A percentile compares a stretch with the other conserved stretches of the same genome.
Evolutionary conservation across 30 jellyfish, hydroid and myxozoan genomes (phyloP).

Genomic region (Hydra vulgaris): DNA sequence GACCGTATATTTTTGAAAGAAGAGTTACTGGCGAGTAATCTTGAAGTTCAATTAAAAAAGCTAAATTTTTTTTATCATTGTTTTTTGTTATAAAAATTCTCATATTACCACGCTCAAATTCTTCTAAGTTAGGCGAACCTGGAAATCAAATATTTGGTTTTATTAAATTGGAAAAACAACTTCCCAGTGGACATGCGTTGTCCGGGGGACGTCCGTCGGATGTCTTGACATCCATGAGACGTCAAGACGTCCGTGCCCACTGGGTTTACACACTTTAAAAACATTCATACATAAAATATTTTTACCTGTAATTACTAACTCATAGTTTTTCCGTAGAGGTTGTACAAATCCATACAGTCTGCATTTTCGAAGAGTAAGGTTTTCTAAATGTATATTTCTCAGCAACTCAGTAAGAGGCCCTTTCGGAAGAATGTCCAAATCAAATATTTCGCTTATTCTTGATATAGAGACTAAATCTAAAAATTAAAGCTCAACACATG

Average conservation of each 20-base stretch:
- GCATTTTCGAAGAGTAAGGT: slow-evolving; percentile 29
- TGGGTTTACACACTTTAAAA: too few relatives aligned
- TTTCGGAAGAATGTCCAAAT: slow-evolving; percentile 61
- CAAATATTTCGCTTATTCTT: slow-evolving; percentile 48
- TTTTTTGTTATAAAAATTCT: slow-evolving; percentile 56
- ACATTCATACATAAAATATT: too few relatives aligned
- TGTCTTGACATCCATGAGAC: too few relatives aligned
- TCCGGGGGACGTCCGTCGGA: too few relatives aligned
- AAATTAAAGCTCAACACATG: neutral
- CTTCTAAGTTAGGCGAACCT: slow-evolving; percentile 64
- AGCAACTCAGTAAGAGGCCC: slow-evolving; percentile 51
- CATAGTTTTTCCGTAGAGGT: slow-evolving; percentile 45
- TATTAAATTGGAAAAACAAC: too few relatives aligned
- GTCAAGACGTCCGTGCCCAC: too few relatives aligned
- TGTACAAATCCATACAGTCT: slow-evolving; percentile 54
- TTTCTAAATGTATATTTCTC: slow-evolving; percentile 48
- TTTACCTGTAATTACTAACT: slow-evolving; percentile 72
- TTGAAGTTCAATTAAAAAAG: slow-evolving; percentile 67
- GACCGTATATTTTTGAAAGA: slow-evolving; percentile 67
- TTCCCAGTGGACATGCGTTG: too few relatives aligned
- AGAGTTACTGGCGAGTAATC: slow-evolving; percentile 88
- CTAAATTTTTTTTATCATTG: slow-evolving; percentile 43
- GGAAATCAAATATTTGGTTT: neutral
- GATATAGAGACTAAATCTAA: slow-evolving; percentile 30
- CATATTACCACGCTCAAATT: slow-evolving; percentile 44